Conservation (phyloP, 2,888 invertebrate genomes). For the Hecatera dysodea region DNA sequence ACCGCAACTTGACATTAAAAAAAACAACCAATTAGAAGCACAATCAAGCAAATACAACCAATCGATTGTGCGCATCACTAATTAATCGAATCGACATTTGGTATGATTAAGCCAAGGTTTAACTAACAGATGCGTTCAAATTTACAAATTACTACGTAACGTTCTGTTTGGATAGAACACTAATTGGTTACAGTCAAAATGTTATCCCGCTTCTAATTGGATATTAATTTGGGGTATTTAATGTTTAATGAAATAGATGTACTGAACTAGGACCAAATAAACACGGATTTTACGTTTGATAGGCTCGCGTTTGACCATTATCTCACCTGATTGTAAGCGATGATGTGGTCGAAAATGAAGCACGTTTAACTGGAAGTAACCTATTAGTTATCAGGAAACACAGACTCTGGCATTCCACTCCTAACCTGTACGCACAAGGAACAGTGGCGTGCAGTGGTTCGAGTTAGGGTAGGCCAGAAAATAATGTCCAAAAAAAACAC, state of each 20-base stretch:
- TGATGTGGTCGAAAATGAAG: too few relatives aligned
- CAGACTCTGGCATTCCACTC: too few relatives aligned
- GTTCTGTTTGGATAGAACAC: not conserved
- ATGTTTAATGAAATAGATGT: not conserved
- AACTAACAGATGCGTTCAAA: conserved; percentile 26
- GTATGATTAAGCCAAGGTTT: conserved; percentile 36
- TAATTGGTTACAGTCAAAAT: conserved; percentile 30
- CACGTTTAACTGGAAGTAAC: too few relatives aligned
- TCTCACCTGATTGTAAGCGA: too few relatives aligned
- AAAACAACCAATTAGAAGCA: not conserved
- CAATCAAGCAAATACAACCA: not conserved
- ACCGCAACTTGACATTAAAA: not conserved
- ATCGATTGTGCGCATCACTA: conserved; percentile 15
- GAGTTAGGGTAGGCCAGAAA: too few relatives aligned
- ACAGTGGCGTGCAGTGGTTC: too few relatives aligned
- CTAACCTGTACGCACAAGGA: too few relatives aligned
- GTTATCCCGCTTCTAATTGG: conserved; percentile 2
- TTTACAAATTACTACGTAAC: conserved; percentile 19
- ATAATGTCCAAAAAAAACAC: too few relatives aligned
- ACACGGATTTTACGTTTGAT: not conserved
- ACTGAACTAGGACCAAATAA: not conserved
- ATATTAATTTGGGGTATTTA: not conserved
- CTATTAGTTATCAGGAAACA: too few relatives aligned
- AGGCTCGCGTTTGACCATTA: too few relatives aligned
- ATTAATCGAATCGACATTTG: conserved; percentile 28